Evolutionary conservation across 2,113 vertebrate species (phyloP).

Genomic region (Cygnus buccinator): DNA sequence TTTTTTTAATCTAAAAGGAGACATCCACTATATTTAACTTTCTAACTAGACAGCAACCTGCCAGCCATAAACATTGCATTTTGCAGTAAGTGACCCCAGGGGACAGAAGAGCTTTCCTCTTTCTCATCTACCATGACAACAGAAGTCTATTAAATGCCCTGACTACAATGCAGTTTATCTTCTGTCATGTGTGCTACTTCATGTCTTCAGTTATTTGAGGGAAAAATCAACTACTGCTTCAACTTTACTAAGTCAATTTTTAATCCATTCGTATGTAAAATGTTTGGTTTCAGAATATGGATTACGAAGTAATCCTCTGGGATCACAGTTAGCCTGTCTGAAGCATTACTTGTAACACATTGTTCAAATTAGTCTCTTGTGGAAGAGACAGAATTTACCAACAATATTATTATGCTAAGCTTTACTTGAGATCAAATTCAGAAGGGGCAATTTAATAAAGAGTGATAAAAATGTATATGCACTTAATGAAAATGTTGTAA

Average conservation of each 20-base stretch:
- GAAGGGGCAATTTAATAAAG: background rate
- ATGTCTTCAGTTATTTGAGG: background rate
- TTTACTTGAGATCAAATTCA: background rate
- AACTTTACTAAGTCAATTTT: background rate
- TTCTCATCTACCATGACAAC: background rate
- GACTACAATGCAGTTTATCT: background rate
- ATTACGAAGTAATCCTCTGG: background rate
- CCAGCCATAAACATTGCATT: background rate
- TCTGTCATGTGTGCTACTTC: fast-evolving
- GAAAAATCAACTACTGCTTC: background rate
- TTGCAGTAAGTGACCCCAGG: background rate
- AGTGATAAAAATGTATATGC: background rate
- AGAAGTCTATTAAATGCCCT: background rate
- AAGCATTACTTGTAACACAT: background rate
- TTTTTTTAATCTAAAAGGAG: background rate
- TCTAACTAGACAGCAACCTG: background rate
- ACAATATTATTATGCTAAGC: background rate
- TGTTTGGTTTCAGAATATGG: background rate
- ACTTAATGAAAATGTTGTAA: background rate
- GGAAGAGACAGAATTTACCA: background rate
- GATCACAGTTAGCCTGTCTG: background rate
- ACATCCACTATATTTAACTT: background rate
- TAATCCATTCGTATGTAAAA: background rate
- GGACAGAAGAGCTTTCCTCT: background rate
- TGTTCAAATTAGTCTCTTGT: background rate